These are phyloP conservation scores for Apoda limacodes DNA, from an alignment of 2,888 invertebrate genomes.

Conservation along the genomic window DNA sequence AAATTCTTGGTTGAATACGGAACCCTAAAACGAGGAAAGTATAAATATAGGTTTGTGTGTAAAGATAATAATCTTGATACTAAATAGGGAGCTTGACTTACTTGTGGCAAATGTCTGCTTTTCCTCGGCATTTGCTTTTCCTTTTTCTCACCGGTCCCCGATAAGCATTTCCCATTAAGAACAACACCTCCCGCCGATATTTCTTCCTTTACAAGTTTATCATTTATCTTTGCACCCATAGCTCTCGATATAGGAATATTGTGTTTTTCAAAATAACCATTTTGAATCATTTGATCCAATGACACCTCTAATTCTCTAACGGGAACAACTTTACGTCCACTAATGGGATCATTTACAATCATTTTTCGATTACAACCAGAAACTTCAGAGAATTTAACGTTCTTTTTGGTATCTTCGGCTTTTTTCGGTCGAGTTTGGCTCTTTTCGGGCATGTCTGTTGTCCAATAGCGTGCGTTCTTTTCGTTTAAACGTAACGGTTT, in stretches of 20 bases:
- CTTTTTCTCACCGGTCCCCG: conserved; percentile 30
- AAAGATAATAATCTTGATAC: too few species aligned
- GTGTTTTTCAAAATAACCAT: conserved; percentile 62
- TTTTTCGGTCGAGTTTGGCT: conserved; percentile 35
- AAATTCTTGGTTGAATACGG: too few species aligned
- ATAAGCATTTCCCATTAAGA: conserved; percentile 54
- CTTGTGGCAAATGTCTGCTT: conserved; percentile 56
- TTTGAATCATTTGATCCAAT: conserved; percentile 62
- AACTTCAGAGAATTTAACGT: conserved; percentile 63
- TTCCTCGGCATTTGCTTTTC: conserved; percentile 31
- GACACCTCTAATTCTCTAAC: conserved; percentile 62
- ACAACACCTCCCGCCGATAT: conserved; percentile 26
- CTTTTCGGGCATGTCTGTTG: conserved; percentile 42
- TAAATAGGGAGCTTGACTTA: too few species aligned
- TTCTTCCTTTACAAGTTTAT: conserved; percentile 27
- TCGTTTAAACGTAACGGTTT: conserved; percentile 52
- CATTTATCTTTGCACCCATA: conserved; percentile 20
- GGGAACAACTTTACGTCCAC: conserved; percentile 53
- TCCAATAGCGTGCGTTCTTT: conserved; percentile 55
- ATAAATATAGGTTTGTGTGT: too few species aligned
- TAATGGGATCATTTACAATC: conserved; percentile 55
- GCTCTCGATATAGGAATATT: conserved; percentile 53
- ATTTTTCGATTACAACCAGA: conserved; percentile 59
- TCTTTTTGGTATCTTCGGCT: conserved; percentile 54
- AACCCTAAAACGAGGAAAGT: too few species aligned